Evolutionary conservation across 2,888 invertebrate species (phyloP), one percentile per base, ranked within the genome.

Genomic region (Limenitis camilla): DNA sequence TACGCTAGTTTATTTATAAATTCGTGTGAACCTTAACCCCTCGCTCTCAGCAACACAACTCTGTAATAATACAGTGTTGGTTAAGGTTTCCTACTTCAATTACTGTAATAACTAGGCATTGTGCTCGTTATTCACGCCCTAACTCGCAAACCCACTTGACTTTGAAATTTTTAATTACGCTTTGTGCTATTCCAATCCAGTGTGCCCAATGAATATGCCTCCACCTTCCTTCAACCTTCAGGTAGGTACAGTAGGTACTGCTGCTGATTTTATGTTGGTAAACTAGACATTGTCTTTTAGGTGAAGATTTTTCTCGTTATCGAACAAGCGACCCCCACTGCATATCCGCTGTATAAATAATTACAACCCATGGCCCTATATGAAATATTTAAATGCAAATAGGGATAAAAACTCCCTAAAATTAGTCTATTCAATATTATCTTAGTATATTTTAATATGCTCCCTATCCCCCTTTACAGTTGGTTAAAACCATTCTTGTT

Each of bases 91-190:
- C 72, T 71, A 70, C 75, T 75, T 72, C 74, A 77, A 79, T 81
- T 77, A 76, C 68, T 67, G 66, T 72, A 76, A 75, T 77, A 74
- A 78, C 72, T 71, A 69, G 63, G 72, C 68, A 74, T 72, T 74
- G 65, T 68, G 56, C 53, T 63, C 59, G 61, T 60, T 60, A 63
- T 64, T 66, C 64, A 65, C 65, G 66, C 65, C 60, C 64, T 59
- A 60, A 59, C 66, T 64, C 61, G 54, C 52, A 44, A 52, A 58
- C 60, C 51, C 58, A 60, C 59, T 65, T 61, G 57, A 60, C 62
- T 61, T 60, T 65, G 57, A 60, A 60, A 64, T 66, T 66, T 60
- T 62, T 62, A 61, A 62, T 58, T 60, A 55, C 58, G 48, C 56
- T 49, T 56, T 58, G 55, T 60, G 41, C 49, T 55, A 49, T 58